Conservation (phyloP, 2,797 vertebrate genomes). For the Chaenodraco wilsoni region DNA sequence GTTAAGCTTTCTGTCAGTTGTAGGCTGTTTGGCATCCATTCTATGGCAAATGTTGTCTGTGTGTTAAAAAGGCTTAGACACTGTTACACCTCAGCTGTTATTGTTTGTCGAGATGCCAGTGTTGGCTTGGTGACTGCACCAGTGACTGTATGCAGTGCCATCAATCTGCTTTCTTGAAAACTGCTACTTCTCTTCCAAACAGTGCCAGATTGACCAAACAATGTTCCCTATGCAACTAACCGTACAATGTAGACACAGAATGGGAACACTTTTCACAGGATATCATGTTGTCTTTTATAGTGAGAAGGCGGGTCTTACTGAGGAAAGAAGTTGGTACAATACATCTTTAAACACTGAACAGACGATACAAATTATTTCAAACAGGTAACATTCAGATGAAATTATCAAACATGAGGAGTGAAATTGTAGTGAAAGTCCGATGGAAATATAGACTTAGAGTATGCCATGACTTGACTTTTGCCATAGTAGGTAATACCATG, state of each 20-base stretch:
- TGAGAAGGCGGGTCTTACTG: no score
- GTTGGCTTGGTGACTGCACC: conserved; percentile 31
- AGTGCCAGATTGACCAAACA: background rate
- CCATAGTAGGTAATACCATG: no score
- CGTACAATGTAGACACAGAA: background rate
- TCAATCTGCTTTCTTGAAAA: conserved; percentile 18
- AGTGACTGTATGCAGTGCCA: background rate
- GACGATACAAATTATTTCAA: no score
- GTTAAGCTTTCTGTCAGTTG: conserved; percentile 16
- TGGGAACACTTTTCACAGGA: background rate
- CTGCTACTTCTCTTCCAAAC: background rate
- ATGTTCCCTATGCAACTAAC: background rate
- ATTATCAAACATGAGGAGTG: no score
- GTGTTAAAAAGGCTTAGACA: conserved; percentile 38
- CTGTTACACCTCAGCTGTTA: conserved; percentile 55
- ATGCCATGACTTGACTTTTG: no score
- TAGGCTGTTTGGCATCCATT: conserved; percentile 30
- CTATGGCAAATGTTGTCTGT: conserved; percentile 20
- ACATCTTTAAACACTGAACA: no score
- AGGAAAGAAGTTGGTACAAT: no score
- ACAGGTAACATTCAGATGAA: no score
- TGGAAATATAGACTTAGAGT: no score
- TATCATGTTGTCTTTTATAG: background rate
- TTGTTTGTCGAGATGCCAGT: conserved; percentile 46
- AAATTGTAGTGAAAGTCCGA: no score